Conservation (phyloP, 2,113 vertebrate genomes). For the Menura novaehollandiae region DNA sequence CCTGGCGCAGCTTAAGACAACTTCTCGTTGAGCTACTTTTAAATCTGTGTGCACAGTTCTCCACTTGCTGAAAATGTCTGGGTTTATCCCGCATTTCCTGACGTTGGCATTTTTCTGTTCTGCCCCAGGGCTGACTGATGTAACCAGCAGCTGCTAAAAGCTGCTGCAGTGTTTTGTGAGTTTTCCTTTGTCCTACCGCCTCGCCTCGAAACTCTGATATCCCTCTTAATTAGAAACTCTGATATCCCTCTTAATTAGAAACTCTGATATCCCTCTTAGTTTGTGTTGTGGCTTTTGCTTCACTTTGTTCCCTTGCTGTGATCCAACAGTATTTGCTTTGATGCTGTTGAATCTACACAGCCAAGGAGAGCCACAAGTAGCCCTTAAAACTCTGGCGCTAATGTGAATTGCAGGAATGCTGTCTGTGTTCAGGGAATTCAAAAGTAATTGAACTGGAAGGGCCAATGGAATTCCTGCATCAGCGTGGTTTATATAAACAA, state of each 20-base stretch:
- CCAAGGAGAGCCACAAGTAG: not conserved
- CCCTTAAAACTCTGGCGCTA: not conserved
- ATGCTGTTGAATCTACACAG: not conserved
- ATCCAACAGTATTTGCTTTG: not conserved
- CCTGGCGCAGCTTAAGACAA: not conserved
- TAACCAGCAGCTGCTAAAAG: conserved; percentile 13
- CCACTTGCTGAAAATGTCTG: not conserved
- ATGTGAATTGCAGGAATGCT: not conserved
- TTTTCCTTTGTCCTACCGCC: not conserved
- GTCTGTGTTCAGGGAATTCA: not conserved
- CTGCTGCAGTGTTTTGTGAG: not conserved
- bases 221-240: not conserved
- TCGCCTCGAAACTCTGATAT: not conserved
- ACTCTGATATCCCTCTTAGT: not conserved
- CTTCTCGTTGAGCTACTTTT: not conserved
- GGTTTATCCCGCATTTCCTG: not conserved
- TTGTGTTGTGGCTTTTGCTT: not conserved
- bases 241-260: not conserved
- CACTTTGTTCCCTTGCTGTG: not conserved
- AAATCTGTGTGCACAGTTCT: not conserved
- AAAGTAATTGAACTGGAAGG: conserved; percentile 44
- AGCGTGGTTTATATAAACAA: not conserved
- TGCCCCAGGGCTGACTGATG: conserved; percentile 12
- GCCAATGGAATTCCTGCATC: conserved; percentile 30
- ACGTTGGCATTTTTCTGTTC: not conserved